Evolutionary conservation across 1,140 invertebrate species (phyloP).

Genomic region (Pseudomyrmex flavicornis): DNA sequence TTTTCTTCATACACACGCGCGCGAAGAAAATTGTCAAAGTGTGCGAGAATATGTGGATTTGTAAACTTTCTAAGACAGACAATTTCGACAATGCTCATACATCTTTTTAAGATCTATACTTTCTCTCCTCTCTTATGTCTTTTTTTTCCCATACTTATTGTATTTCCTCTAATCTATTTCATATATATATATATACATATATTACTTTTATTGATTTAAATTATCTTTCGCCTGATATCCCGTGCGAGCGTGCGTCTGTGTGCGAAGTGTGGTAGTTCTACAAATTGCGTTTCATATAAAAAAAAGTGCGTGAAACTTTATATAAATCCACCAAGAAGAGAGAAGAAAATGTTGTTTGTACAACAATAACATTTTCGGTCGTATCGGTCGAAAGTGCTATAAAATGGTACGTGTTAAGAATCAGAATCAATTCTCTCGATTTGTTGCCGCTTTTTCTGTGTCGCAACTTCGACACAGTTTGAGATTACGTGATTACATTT

Average conservation of each 20-base stretch:
- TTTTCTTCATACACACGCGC: constrained; percentile 10
- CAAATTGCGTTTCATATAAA: constrained; percentile 36
- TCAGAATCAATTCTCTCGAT: no score
- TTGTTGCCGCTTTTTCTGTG: no score
- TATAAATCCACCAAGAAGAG: constrained; percentile 34
- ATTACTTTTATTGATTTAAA: constrained; percentile 62
- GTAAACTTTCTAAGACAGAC: constrained; percentile 54
- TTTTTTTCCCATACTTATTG: neutral
- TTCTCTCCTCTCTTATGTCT: constrained; percentile 30
- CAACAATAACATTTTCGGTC: no score
- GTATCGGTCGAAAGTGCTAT: no score
- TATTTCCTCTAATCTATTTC: constrained; percentile 13
- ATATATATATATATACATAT: constrained; percentile 10
- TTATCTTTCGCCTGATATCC: constrained; percentile 40
- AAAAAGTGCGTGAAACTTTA: constrained; percentile 54
- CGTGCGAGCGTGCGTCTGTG: constrained; percentile 58
- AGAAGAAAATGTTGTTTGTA: neutral
- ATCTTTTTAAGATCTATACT: neutral
- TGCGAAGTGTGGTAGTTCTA: constrained; percentile 56
- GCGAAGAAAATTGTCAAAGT: constrained; percentile 7
- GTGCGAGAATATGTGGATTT: constrained; percentile 47
- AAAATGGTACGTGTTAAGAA: constrained; percentile 48
- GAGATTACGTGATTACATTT: no score
- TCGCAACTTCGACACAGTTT: no score
- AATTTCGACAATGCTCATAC: constrained; percentile 13